Evolutionary conservation across 2,888 invertebrate genomes (phyloP).

Genomic region (Pseudanteris insignis): DNA sequence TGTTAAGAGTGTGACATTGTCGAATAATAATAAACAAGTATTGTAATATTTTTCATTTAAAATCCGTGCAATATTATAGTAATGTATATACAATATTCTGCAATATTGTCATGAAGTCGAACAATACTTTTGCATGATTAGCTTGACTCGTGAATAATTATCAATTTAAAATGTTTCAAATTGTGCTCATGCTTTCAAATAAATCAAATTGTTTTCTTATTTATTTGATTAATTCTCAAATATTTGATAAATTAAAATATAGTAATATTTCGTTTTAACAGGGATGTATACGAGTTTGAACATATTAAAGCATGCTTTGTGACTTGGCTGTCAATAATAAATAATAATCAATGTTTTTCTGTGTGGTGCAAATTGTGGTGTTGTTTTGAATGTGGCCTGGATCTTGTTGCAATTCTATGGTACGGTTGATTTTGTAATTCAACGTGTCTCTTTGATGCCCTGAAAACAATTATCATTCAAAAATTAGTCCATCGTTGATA

Average conservation of each 20-base stretch:
- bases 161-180: no score
- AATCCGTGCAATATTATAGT: no score
- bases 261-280: not conserved
- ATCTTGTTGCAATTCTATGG: conserved; percentile 55
- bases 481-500: conserved; percentile 7
- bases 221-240: no score
- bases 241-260: not conserved
- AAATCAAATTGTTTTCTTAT: no score
- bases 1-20: no score
- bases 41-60: no score
- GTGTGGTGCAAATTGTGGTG: conserved; percentile 59
- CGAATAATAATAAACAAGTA: no score
- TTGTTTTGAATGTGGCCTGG: conserved; percentile 56
- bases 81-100: no score
- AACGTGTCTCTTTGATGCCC: conserved; percentile 48
- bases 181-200: no score
- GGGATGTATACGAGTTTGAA: not conserved
- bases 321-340: conserved; percentile 21
- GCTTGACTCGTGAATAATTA: no score
- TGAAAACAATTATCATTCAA: conserved; percentile 40
- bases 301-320: conserved; percentile 23
- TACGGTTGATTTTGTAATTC: conserved; percentile 55
- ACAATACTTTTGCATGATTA: no score
- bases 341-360: conserved; percentile 52
- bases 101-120: no score